Percentiles rank a stretch among this genome's conserved stretches.
Conservation (phyloP, 2,797 vertebrate species). For the Malurus splendens region DNA sequence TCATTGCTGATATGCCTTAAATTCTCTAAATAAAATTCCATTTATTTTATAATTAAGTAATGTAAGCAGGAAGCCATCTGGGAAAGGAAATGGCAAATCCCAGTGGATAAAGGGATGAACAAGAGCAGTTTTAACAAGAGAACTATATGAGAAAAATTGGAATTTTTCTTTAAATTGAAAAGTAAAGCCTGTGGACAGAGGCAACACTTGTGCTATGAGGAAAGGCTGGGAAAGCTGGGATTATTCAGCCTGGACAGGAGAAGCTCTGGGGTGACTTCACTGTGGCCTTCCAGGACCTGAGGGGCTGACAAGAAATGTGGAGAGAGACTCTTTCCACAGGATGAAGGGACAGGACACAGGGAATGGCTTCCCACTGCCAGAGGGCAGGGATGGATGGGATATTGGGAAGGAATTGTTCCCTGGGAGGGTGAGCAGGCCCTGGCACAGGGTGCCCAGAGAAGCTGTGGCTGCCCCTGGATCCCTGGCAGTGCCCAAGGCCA, state of each 20-base stretch:
- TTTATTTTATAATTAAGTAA: not conserved
- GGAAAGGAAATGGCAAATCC: not conserved
- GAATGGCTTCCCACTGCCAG: not conserved
- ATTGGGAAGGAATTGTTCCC: not conserved
- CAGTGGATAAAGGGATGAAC: not conserved
- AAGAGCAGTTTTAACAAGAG: not conserved
- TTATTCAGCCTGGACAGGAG: not conserved
- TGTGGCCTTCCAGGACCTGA: not conserved
- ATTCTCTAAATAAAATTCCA: not conserved
- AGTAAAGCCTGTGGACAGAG: not conserved
- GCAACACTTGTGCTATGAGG: not conserved
- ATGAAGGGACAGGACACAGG: fast-evolving
- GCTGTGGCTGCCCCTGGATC: not conserved
- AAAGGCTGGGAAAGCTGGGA: not conserved
- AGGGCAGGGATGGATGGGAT: not conserved
- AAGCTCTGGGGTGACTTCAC: not conserved
- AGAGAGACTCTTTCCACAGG: not conserved
- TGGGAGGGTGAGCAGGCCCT: not conserved
- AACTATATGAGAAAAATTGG: not conserved
- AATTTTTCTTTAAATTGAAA: not conserved
- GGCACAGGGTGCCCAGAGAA: not conserved
- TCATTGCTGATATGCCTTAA: not conserved
- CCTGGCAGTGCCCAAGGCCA: not conserved
- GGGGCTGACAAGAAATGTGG: fast-evolving
- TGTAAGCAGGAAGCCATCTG: not conserved